These are phyloP conservation scores for Galeopsomyia nigrocyanea DNA, from an alignment of 2,888 invertebrate species.

Conservation along the genomic window DNA sequence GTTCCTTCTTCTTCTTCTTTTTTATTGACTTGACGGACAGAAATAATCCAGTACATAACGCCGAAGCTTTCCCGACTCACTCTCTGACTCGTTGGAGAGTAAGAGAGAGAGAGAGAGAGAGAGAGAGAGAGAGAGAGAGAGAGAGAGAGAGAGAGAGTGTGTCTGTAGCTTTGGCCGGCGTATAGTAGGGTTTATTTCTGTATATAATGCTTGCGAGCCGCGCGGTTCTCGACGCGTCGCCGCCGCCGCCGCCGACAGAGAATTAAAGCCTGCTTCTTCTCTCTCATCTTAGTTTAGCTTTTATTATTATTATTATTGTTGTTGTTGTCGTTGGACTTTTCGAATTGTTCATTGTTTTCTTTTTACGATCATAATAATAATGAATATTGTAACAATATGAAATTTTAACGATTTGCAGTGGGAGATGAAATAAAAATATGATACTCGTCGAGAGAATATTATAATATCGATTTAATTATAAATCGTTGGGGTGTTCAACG, in stretches of 20 bases:
- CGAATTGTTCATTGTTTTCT: too few relatives aligned
- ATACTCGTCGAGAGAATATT: too few relatives aligned
- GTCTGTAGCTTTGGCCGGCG: conserved; percentile 51
- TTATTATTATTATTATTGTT: too few relatives aligned
- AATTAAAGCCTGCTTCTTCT: conserved; percentile 8
- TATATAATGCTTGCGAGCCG: conserved; percentile 54
- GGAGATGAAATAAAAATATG: too few relatives aligned
- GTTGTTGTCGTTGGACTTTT: too few relatives aligned
- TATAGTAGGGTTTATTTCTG: conserved; percentile 63
- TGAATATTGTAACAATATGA: too few relatives aligned
- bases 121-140: not conserved
- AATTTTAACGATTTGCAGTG: too few relatives aligned
- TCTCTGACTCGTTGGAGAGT: too few relatives aligned
- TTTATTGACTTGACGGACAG: not conserved
- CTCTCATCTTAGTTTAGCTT: conserved; percentile 28
- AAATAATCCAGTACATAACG: not conserved
- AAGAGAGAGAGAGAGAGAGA: not conserved
- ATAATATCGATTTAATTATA: too few relatives aligned
- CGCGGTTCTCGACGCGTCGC: conserved; percentile 48
- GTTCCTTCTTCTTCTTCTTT: not conserved
- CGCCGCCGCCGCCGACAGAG: conserved; percentile 29
- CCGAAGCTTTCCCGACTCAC: too few relatives aligned
- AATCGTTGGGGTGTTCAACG: too few relatives aligned
- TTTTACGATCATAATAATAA: too few relatives aligned
- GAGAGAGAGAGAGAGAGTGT: not conserved